Evolutionary conservation across 2,888 invertebrate species (phyloP).

Genomic region (Drosophila stalkeri): DNA sequence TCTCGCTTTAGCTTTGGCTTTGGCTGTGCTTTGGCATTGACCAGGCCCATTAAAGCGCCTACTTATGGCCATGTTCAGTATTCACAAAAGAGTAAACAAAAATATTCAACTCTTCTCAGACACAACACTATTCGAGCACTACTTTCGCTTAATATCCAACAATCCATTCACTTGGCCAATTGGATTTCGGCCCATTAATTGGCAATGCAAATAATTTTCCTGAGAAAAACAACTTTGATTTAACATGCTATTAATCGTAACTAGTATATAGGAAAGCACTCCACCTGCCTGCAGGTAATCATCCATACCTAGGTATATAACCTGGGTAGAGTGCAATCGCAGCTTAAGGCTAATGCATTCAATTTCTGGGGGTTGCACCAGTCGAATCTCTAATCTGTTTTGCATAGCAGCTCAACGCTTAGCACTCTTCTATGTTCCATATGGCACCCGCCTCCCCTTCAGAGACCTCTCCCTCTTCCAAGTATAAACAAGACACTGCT

Average conservation of each 20-base stretch:
- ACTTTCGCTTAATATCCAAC: slow-evolving; percentile 46
- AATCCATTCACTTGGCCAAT: slow-evolving; percentile 39
- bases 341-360: neutral
- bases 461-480: neutral
- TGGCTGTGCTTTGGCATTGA: slow-evolving; percentile 60
- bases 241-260: neutral
- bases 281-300: neutral
- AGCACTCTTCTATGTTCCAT: slow-evolving; percentile 22
- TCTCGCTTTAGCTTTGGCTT: slow-evolving; percentile 41
- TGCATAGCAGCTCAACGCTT: slow-evolving; percentile 65
- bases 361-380: slow-evolving; percentile 25
- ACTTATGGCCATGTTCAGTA: slow-evolving; percentile 53
- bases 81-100: slow-evolving; percentile 16
- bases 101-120: slow-evolving; percentile 13
- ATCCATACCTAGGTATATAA: neutral
- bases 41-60: slow-evolving; percentile 59
- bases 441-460: neutral
- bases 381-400: slow-evolving; percentile 61
- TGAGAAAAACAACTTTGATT: neutral
- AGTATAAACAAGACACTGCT: slow-evolving; percentile 35
- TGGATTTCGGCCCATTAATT: slow-evolving; percentile 26
- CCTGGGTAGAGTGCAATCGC: neutral
- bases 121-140: slow-evolving; percentile 14
- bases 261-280: neutral
- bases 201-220: neutral